phyloP scores from a whole-genome alignment of 2,113 vertebrate species.

The Xiphias gladius region DNA sequence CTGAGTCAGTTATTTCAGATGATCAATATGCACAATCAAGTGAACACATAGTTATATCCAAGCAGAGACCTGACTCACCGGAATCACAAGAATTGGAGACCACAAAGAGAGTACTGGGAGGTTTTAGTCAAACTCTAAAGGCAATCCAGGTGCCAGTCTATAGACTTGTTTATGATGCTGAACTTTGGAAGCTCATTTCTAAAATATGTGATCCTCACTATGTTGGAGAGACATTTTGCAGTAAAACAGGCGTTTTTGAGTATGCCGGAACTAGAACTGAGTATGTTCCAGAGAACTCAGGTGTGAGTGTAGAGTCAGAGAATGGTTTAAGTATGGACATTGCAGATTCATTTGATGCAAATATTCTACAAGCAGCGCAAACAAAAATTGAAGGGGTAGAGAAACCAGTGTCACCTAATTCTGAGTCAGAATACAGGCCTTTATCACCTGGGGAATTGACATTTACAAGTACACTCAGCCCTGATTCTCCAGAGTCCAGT shows the following conservation, averaged over 20 bases:
- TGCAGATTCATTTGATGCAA: conserved; percentile 6
- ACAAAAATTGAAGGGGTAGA: neutral
- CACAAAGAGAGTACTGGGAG: conserved; percentile 1
- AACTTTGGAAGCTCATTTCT: conserved; percentile 75
- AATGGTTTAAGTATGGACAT: neutral
- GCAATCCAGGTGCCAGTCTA: conserved; percentile 46
- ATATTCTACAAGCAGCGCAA: neutral
- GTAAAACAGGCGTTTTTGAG: conserved; percentile 66
- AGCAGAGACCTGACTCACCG: conserved; percentile 47
- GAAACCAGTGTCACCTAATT: conserved; percentile 18
- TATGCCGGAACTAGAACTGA: conserved; percentile 50
- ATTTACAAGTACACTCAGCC: conserved; percentile 1
- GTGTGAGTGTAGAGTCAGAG: neutral
- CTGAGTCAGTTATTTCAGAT: conserved; percentile 33
- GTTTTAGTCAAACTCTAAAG: conserved; percentile 18
- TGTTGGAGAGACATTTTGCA: conserved; percentile 68
- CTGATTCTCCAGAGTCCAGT: conserved; percentile 26
- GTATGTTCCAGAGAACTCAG: conserved; percentile 39
- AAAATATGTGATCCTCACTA: conserved; percentile 79
- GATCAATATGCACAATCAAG: conserved; percentile 25
- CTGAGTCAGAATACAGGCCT: conserved; percentile 7
- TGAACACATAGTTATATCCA: conserved; percentile 7
- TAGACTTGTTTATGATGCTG: conserved; percentile 65
- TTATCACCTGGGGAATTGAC: conserved; percentile 23
- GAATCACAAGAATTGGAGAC: conserved; percentile 22